Conservation (phyloP, 2,888 invertebrate species). For the Sialis fuliginosa region DNA sequence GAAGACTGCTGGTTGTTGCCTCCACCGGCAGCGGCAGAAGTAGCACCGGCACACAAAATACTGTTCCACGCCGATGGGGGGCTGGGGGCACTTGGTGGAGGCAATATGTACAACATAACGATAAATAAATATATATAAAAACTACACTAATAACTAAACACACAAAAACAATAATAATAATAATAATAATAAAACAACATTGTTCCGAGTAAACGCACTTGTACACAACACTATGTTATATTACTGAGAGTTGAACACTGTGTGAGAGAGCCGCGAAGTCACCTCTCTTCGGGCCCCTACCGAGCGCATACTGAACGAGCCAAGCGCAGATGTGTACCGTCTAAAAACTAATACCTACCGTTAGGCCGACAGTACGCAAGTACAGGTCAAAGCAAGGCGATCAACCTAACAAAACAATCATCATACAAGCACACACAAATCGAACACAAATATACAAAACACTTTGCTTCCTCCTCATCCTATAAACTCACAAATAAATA, state of each 20-base stretch:
- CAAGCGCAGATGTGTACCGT: neutral
- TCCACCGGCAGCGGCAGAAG: conserved; percentile 10
- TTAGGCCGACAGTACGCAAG: neutral
- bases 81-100: conserved; percentile 28
- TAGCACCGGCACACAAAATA: conserved; percentile 21
- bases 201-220: neutral
- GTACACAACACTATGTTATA: neutral
- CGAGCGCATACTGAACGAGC: neutral
- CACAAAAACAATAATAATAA: neutral
- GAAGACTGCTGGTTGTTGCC: conserved; percentile 1
- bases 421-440: too few species aligned
- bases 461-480: too few species aligned
- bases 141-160: neutral
- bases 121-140: neutral
- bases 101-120: conserved; percentile 29
- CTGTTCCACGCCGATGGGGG: conserved; percentile 31
- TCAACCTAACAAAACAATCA: conserved; percentile 7
- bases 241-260: neutral
- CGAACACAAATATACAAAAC: too few species aligned
- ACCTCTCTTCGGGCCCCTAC: too few species aligned
- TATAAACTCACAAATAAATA: too few species aligned
- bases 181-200: conserved; percentile 1
- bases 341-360: neutral
- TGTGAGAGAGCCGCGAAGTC: too few species aligned
- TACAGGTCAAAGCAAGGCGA: conserved; percentile 10